Evolutionary conservation across 1,140 invertebrate genomes (phyloP), one percentile per base, ranked within the genome.

Genomic region (Bradynema listronoti): DNA sequence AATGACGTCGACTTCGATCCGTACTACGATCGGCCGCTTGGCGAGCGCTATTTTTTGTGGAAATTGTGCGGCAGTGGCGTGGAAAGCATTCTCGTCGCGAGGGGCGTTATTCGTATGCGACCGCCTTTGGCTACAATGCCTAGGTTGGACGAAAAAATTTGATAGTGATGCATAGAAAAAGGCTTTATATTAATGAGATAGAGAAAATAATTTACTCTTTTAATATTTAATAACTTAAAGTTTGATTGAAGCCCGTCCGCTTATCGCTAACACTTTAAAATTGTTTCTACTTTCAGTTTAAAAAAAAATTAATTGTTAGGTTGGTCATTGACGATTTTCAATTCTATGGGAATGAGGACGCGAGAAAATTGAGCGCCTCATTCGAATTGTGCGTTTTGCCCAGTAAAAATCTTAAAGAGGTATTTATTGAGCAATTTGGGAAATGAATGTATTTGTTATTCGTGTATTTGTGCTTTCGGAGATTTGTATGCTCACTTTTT

Each of bases 291-390:
- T n/a, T n/a, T n/a, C n/a, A n/a, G n/a, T n/a, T n/a, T n/a, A n/a
- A n/a, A n/a, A n/a, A n/a, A 5, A 3, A 14, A 3, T 5, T 11
- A 19, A 32, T 68, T 55, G 64, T 65, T 61, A 80, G 79, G 59
- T 68, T 78, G 58, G 72, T 77, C n/a, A 65, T 78, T 25, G 69
- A 74, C 22, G 78, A 80, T 5, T 56, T 66, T 34, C 49, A 58
- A 16, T 25, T 65, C 4, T 56, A 55, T 56, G 70, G 65, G 46
- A 74, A 62, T 45, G 59, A 67, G 39, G 47, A 59, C 16, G 22
- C 50, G 6, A 43, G 66, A 43, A 84, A 84, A 71, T 81, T 83
- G 66, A 80, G 82, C 84, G 85, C 79, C 80, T 80, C 71, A 39
- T 52, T 55, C 29, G 34, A 46, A n/a, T 36, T 67, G 33, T 45